Percentiles rank a stretch among this genome's conserved stretches.
These are phyloP conservation scores for Charina bottae DNA, from an alignment of 2,113 vertebrate species.

Conservation along the genomic window DNA sequence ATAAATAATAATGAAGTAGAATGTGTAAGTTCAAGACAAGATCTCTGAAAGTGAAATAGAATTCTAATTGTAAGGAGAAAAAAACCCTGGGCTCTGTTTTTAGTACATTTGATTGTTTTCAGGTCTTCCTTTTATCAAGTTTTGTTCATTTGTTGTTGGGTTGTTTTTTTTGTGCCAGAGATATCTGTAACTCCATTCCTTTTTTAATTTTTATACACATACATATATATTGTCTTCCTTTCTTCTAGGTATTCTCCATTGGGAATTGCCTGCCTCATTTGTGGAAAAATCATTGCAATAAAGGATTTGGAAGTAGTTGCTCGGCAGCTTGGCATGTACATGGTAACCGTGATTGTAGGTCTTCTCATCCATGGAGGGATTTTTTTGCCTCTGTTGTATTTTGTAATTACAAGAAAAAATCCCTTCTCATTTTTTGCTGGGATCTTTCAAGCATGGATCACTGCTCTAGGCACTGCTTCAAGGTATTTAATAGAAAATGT, in stretches of 20 bases:
- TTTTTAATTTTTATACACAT: neutral
- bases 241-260: slow-evolving; percentile 93
- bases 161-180: neutral
- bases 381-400: slow-evolving; percentile 95
- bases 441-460: slow-evolving; percentile 99
- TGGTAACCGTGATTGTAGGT: slow-evolving; percentile 96
- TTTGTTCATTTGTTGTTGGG: neutral
- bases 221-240: slow-evolving; percentile 14
- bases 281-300: slow-evolving; percentile 99
- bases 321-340: slow-evolving; percentile 98
- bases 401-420: slow-evolving; percentile 94
- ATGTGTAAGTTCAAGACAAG: neutral
- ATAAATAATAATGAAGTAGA: neutral
- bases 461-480: slow-evolving; percentile 96
- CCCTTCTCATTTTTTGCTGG: slow-evolving; percentile 95
- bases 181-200: neutral
- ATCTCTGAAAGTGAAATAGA: neutral
- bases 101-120: neutral
- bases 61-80: neutral
- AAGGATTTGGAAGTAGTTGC: slow-evolving; percentile 95
- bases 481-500: slow-evolving; percentile 78
- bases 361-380: slow-evolving; percentile 97
- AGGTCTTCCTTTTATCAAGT: neutral
- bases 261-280: slow-evolving; percentile 97
- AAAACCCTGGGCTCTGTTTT: neutral